A percentile compares a stretch with the other conserved stretches of the same genome.
phyloP scores from a whole-genome alignment of 2,113 vertebrate genomes.

The Diglossa brunneiventris region DNA sequence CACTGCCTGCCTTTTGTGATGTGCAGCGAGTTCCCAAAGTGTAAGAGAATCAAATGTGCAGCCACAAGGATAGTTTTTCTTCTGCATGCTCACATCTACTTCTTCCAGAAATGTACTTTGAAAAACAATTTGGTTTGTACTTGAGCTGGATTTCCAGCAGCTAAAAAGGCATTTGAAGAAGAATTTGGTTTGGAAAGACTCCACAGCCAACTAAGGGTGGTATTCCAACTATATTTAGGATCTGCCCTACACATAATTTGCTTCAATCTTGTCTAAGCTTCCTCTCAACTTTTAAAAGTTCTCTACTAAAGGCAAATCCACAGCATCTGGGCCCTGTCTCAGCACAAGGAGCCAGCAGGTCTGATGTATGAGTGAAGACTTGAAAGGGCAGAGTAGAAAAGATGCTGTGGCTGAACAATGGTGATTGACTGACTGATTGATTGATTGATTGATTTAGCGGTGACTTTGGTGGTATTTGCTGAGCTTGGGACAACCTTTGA shows the following conservation, averaged over 20 bases:
- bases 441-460: not conserved
- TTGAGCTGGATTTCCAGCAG: not conserved
- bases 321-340: not conserved
- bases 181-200: not conserved
- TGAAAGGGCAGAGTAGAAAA: not conserved
- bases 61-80: not conserved
- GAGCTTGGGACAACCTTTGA: not conserved
- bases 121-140: not conserved
- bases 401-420: fast-evolving
- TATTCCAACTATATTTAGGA: not conserved
- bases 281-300: not conserved
- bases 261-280: not conserved
- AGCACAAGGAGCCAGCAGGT: not conserved
- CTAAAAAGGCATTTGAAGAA: not conserved
- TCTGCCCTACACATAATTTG: not conserved
- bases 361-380: not conserved
- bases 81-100: not conserved
- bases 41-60: not conserved
- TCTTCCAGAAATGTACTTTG: not conserved
- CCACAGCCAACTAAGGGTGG: not conserved
- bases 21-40: not conserved
- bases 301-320: not conserved
- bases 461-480: not conserved
- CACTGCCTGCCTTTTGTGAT: not conserved
- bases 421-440: not conserved